These are phyloP conservation scores for Meloidogyne chitwoodi DNA, from an alignment of 1,140 invertebrate genomes.

Conservation along the genomic window DNA sequence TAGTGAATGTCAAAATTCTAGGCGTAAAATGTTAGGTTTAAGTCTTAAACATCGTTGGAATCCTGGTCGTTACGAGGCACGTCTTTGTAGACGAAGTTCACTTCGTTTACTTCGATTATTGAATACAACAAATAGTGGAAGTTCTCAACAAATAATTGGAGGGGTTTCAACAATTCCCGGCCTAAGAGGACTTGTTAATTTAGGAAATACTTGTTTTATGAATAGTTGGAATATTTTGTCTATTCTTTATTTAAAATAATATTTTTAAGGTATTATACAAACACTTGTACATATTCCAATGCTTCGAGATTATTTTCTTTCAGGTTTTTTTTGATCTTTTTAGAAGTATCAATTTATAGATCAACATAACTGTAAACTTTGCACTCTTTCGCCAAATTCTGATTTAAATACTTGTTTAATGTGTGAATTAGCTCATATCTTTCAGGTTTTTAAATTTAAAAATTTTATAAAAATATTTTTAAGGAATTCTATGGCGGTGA, in stretches of 20 bases:
- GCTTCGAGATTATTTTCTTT: conserved; percentile 87
- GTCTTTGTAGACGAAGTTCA: conserved; percentile 24
- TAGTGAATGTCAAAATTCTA: conserved; percentile 30
- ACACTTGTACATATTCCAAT: conserved; percentile 85
- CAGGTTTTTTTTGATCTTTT: conserved; percentile 52
- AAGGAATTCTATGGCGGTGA: conserved; percentile 42
- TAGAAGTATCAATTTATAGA: conserved; percentile 63
- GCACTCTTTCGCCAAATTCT: conserved; percentile 53
- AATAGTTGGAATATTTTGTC: conserved; percentile 64
- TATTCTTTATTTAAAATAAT: background rate
- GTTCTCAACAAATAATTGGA: conserved; percentile 11
- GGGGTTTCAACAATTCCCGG: conserved; percentile 61
- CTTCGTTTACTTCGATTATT: conserved; percentile 13
- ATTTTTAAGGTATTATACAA: conserved; percentile 34
- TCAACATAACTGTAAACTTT: conserved; percentile 73
- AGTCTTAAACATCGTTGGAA: conserved; percentile 38
- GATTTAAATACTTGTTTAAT: conserved; percentile 73
- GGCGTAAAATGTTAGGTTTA: conserved; percentile 30
- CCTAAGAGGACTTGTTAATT: conserved; percentile 83
- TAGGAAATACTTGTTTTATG: conserved; percentile 98
- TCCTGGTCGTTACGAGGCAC: conserved; percentile 26
- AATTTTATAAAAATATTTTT: conserved; percentile 64
- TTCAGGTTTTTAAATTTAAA: conserved; percentile 60
- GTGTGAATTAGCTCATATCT: conserved; percentile 78
- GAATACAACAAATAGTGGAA: background rate